phyloP scores from a whole-genome alignment of 2,888 invertebrate species.

The Carpatolechia fugitivella region DNA sequence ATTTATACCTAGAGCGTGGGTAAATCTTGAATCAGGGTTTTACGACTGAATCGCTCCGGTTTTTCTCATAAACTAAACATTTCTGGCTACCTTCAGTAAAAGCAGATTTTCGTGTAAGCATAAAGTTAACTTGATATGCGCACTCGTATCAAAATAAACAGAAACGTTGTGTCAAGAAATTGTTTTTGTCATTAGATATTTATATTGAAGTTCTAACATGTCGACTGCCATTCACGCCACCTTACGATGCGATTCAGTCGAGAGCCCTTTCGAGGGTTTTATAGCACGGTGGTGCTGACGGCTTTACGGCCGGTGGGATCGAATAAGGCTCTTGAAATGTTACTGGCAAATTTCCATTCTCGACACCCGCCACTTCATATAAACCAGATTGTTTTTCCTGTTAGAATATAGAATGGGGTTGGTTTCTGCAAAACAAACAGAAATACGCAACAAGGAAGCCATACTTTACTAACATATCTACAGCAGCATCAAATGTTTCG shows the following conservation, averaged over 20 bases:
- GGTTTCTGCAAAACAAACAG: conserved; percentile 27
- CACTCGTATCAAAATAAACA: neutral
- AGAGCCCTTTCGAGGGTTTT: conserved; percentile 56
- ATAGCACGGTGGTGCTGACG: conserved; percentile 57
- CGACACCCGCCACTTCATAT: conserved; percentile 42
- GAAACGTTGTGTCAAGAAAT: neutral
- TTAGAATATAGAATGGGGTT: conserved; percentile 34
- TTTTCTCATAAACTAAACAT: conserved; percentile 32
- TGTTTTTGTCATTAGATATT: conserved; percentile 19
- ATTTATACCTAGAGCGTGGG: conserved; percentile 18
- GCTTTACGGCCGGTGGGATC: conserved; percentile 59
- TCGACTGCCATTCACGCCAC: conserved; percentile 28
- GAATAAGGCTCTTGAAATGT: conserved; percentile 51
- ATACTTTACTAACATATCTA: conserved; percentile 35
- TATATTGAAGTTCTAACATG: conserved; percentile 20
- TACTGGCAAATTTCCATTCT: conserved; percentile 44
- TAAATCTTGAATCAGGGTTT: conserved; percentile 32
- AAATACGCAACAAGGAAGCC: conserved; percentile 26
- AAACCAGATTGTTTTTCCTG: conserved; percentile 36
- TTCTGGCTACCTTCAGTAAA: conserved; percentile 25
- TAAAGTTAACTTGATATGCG: neutral
- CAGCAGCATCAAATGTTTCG: conserved; percentile 47
- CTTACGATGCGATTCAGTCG: conserved; percentile 38
- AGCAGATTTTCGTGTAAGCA: neutral
- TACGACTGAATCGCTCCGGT: conserved; percentile 38